Conservation (phyloP, 1,140 invertebrate genomes). For the Eriocheir sinensis region DNA sequence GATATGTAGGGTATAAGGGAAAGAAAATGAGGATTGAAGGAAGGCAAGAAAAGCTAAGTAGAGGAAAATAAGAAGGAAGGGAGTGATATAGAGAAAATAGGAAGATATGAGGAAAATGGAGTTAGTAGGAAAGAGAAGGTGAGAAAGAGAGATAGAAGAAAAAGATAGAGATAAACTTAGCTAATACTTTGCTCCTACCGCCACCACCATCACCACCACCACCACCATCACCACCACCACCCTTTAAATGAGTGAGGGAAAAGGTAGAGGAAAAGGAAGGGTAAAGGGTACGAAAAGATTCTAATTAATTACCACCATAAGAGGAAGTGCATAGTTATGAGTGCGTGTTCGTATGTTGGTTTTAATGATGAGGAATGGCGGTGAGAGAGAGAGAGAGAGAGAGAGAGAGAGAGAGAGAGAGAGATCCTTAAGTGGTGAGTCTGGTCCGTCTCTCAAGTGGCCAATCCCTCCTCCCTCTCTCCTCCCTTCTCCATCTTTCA, state of each 20-base stretch:
- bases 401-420: conserved; percentile 22
- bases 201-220: too few species aligned
- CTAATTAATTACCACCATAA: neutral
- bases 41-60: too few species aligned
- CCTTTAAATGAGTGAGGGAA: neutral
- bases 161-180: neutral
- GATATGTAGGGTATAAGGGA: too few species aligned
- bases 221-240: neutral
- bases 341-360: neutral
- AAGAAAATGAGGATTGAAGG: too few species aligned
- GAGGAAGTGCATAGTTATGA: neutral
- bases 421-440: neutral
- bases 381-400: neutral
- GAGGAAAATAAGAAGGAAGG: too few species aligned
- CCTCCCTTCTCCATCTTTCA: neutral
- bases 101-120: too few species aligned
- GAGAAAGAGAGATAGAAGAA: neutral
- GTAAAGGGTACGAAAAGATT: neutral
- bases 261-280: neutral
- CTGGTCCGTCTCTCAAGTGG: conserved; percentile 1
- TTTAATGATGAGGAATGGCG: neutral
- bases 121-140: too few species aligned
- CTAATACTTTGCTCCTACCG: too few species aligned
- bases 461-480: neutral
- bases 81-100: too few species aligned